phyloP scores from a whole-genome alignment of 2,797 vertebrate species.

The Anas flavirostris region DNA sequence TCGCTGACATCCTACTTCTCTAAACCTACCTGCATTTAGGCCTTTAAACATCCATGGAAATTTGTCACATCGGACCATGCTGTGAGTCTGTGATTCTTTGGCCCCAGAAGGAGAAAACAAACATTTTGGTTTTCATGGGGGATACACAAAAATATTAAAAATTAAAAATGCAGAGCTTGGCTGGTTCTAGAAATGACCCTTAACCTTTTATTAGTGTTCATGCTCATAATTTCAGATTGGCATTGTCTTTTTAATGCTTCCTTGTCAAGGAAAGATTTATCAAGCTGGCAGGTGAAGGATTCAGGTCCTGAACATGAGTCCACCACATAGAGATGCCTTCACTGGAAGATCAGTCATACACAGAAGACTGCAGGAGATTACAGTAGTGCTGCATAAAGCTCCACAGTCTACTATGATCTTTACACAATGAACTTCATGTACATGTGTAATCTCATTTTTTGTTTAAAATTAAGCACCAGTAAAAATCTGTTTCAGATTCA shows the following conservation, averaged over 20 bases:
- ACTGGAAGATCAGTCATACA: not conserved
- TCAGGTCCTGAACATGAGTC: not conserved
- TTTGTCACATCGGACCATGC: no score
- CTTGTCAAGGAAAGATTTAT: not conserved
- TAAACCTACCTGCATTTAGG: no score
- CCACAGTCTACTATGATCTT: not conserved
- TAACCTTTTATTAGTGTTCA: not conserved
- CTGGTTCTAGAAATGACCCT: not conserved
- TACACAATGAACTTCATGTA: not conserved
- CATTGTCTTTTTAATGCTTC: not conserved
- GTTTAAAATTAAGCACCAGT: not conserved
- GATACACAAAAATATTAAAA: not conserved
- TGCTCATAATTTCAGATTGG: not conserved
- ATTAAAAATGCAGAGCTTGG: not conserved
- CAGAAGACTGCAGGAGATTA: not conserved
- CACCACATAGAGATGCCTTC: not conserved
- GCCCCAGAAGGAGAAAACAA: not conserved
- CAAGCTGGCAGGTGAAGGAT: not conserved
- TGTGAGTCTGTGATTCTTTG: no score
- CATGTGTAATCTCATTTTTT: not conserved
- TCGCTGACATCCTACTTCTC: no score
- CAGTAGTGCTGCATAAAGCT: not conserved
- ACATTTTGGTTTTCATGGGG: not conserved
- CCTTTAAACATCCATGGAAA: no score
- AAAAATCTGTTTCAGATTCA: not conserved